Conservation (phyloP, 1,140 invertebrate species). For the Delia radicum region DNA sequence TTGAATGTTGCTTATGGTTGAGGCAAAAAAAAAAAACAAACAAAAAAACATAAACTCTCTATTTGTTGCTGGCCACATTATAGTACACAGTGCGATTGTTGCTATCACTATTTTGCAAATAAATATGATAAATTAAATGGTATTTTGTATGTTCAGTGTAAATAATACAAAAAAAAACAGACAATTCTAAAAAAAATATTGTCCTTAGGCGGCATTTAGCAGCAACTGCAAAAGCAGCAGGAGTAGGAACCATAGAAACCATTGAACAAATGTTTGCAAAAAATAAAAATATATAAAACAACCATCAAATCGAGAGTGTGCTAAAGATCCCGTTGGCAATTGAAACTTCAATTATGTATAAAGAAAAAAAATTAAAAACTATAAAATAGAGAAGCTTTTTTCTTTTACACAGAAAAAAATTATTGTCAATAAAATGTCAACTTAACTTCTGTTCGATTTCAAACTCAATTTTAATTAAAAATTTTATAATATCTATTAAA, state of each 20-base stretch:
- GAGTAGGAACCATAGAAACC: not conserved
- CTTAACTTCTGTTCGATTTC: too few species aligned
- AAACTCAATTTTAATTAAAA: too few species aligned
- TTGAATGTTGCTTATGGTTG: too few species aligned
- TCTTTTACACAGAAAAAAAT: too few species aligned
- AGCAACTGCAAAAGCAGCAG: too few species aligned
- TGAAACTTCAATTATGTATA: not conserved
- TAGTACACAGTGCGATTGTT: not conserved
- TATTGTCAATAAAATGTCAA: too few species aligned
- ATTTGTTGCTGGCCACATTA: not conserved
- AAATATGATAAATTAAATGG: constrained; percentile 23
- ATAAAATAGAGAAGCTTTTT: not conserved
- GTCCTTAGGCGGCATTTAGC: constrained; percentile 6
- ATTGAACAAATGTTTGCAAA: not conserved
- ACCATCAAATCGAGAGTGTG: not conserved
- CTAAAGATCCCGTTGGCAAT: not conserved
- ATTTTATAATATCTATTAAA: too few species aligned
- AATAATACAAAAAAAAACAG: not conserved
- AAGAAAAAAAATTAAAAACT: not conserved
- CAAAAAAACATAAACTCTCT: too few species aligned
- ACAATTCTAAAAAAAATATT: too few species aligned
- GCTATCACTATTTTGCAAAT: not conserved
- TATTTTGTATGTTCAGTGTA: not conserved
- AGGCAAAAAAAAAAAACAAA: too few species aligned
- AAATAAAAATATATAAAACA: too few species aligned